Evolutionary conservation across 1,140 invertebrate genomes (phyloP), one percentile per base, ranked within the genome.

Genomic region (Drosophila punjabiensis): DNA sequence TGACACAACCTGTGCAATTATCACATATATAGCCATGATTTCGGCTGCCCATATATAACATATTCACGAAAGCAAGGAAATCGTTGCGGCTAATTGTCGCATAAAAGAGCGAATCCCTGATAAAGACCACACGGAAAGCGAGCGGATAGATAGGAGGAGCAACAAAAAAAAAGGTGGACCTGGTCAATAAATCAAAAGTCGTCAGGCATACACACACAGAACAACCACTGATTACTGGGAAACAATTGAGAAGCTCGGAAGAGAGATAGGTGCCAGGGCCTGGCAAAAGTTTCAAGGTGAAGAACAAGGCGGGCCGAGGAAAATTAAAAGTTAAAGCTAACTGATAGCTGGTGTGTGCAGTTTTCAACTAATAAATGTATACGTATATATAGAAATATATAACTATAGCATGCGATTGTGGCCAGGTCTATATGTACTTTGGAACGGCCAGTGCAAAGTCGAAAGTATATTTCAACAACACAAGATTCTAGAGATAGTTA

Each of bases 161-260:
- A 24, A 20, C n/a, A 45, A 48, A 30, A 48, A 30, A 53, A 41
- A 30, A 37, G 39, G 35, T 47, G 47, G 59, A 33, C 65, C 48
- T 50, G 74, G 74, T 55, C 76, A 79, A 71, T 79, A 79, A 79
- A 79, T 79, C 76, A 79, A 79, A 71, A 71, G 60, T 60, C 55
- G 50, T n/a, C 48, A n/a, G 39, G 18, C 62, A 32, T 28, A 41
- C 18, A 32, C 50, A 13, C 10, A 28, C 48, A 24, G 24, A 24
- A 24, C 16, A 52, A 5, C 28, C n/a, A 73, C 60, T 45, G 53
- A 79, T 78, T 65, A 61, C 16, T 53, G 13, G 47, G 55, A 32
- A n/a, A 24, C n/a, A 68, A 61, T 61, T 32, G 41, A 41, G 32
- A 2, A 37, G 41, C 39, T 24, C 59, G 39, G 30, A 30, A 11